phyloP scores from a whole-genome alignment of 2,888 invertebrate genomes.

The Patella pellucida region DNA sequence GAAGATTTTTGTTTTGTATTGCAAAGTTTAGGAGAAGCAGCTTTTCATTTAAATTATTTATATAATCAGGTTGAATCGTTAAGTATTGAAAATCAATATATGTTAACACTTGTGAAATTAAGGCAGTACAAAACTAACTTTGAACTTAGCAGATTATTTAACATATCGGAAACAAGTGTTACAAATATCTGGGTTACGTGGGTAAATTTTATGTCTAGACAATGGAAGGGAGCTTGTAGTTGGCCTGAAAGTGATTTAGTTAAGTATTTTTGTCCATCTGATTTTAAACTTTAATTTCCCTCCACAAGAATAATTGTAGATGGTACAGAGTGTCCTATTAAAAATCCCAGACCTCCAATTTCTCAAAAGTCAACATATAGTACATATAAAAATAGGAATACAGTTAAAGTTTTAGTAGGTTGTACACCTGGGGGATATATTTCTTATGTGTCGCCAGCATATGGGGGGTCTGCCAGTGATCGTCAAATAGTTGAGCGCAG shows the following conservation, averaged over 20 bases:
- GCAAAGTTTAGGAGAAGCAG: not conserved
- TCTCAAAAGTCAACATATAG: constrained; percentile 18
- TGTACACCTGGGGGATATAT: constrained; percentile 25
- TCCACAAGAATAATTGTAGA: constrained; percentile 11
- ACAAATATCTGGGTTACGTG: not conserved
- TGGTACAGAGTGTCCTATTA: constrained; percentile 23
- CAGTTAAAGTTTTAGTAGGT: constrained; percentile 30
- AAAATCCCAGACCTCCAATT: constrained; percentile 23
- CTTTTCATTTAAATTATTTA: not conserved
- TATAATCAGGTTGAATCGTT: not conserved
- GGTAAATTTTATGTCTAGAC: not conserved
- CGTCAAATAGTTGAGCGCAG: constrained; percentile 37
- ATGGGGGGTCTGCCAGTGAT: constrained; percentile 39
- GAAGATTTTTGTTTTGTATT: not conserved
- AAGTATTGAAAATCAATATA: not conserved
- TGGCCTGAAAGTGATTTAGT: constrained; percentile 25
- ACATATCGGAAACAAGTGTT: not conserved
- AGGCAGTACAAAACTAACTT: not conserved
- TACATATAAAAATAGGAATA: constrained; percentile 25
- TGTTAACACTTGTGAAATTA: not conserved
- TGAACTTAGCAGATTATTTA: not conserved
- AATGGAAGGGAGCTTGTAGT: not conserved
- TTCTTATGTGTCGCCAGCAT: constrained; percentile 23
- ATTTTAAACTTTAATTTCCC: constrained; percentile 25
- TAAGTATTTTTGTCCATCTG: constrained; percentile 17